These are phyloP conservation scores for Fringilla coelebs DNA, from an alignment of 2,797 vertebrate species.

Conservation along the genomic window DNA sequence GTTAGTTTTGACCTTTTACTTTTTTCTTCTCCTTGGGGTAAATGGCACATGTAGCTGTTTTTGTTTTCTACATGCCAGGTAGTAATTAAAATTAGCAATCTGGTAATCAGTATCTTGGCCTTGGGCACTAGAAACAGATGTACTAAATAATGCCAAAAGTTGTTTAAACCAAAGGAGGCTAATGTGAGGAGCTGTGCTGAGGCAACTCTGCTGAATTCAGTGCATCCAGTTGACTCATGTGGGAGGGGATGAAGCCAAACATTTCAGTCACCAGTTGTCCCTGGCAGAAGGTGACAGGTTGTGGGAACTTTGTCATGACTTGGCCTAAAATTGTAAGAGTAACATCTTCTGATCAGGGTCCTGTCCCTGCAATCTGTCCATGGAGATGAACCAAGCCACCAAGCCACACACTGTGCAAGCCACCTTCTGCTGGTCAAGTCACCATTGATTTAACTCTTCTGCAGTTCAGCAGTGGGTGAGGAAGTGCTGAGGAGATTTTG, in stretches of 20 bases:
- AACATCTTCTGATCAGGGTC: neutral
- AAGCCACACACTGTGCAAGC: neutral
- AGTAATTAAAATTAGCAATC: constrained; percentile 47
- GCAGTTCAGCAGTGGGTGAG: neutral
- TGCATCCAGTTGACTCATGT: neutral
- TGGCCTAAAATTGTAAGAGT: neutral
- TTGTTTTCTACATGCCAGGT: constrained; percentile 9
- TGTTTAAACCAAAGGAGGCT: neutral
- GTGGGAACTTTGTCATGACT: neutral
- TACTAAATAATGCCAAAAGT: neutral
- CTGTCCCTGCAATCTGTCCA: neutral
- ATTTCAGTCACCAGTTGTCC: neutral
- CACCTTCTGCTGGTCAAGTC: neutral
- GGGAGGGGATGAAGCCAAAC: neutral
- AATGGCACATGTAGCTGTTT: neutral
- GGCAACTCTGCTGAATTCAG: neutral
- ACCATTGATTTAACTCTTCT: neutral
- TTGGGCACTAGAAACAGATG: neutral
- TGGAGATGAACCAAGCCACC: neutral
- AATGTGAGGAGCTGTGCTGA: neutral
- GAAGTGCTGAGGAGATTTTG: neutral
- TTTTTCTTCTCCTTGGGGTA: neutral
- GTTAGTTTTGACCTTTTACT: neutral
- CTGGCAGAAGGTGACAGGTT: neutral
- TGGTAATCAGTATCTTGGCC: constrained; percentile 6